phyloP scores from a whole-genome alignment of 2,113 vertebrate genomes.

The Oxygymnocypris stewartii region DNA sequence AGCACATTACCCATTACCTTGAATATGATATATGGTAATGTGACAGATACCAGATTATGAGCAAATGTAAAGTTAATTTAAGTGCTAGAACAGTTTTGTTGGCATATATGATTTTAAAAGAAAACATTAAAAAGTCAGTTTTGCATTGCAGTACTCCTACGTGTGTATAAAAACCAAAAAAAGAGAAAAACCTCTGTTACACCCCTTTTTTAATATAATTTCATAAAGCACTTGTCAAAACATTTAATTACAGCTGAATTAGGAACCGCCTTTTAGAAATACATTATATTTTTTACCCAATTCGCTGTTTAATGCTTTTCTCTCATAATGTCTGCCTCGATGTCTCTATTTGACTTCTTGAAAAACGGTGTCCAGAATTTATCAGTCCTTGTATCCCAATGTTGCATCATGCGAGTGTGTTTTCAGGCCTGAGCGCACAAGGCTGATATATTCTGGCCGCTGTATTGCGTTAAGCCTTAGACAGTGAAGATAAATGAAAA shows the following conservation, averaged over 20 bases:
- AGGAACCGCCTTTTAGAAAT: not conserved
- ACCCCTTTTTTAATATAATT: not conserved
- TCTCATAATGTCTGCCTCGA: not conserved
- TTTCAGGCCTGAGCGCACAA: no score
- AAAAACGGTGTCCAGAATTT: not conserved
- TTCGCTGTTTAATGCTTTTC: not conserved
- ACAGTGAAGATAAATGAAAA: constrained; percentile 76
- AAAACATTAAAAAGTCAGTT: not conserved
- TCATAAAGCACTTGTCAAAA: not conserved
- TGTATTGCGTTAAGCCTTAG: constrained; percentile 70
- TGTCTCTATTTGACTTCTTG: not conserved
- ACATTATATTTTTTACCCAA: not conserved
- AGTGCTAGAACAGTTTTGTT: not conserved
- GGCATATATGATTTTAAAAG: not conserved
- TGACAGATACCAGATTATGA: constrained; percentile 16
- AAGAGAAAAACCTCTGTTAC: not conserved
- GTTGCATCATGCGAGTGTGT: not conserved
- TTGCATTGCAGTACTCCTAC: not conserved
- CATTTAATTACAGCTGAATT: not conserved
- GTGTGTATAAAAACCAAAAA: not conserved
- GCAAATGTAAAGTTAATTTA: constrained; percentile 25
- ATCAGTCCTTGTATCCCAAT: not conserved
- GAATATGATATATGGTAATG: constrained; percentile 29
- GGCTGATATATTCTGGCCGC: constrained; percentile 67
- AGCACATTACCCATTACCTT: constrained; percentile 25